These are phyloP conservation scores for Branchellion lobata DNA, from an alignment of 2,888 invertebrate genomes.

Conservation along the genomic window DNA sequence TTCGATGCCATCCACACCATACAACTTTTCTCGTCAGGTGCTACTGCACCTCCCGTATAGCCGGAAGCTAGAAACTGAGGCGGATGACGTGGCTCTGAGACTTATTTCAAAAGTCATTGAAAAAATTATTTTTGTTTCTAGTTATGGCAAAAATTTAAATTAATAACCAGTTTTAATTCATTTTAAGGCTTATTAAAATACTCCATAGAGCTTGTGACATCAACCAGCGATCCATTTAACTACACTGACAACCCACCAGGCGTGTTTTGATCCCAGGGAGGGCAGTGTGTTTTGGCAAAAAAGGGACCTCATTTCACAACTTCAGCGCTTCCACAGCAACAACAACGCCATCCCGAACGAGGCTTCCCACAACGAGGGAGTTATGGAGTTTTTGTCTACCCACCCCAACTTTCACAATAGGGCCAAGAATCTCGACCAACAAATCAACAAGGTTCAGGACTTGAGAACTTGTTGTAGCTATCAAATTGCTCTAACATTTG, in stretches of 20 bases:
- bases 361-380: not conserved
- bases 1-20: not conserved
- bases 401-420: slow-evolving; percentile 17
- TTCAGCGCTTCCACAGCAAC: not conserved
- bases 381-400: slow-evolving; percentile 23
- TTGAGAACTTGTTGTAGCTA: too few species aligned
- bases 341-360: not conserved
- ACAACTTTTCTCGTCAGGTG: slow-evolving; percentile 56
- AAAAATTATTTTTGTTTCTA: not conserved
- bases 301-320: not conserved
- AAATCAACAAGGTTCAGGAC: slow-evolving; percentile 16
- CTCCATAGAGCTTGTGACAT: too few species aligned
- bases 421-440: slow-evolving; percentile 11
- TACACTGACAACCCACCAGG: not conserved
- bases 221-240: too few species aligned
- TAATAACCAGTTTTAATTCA: too few species aligned
- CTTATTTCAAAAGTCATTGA: slow-evolving; percentile 66
- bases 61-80: slow-evolving; percentile 67
- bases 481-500: too few species aligned
- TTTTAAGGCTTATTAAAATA: too few species aligned
- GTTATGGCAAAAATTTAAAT: too few species aligned
- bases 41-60: slow-evolving; percentile 66
- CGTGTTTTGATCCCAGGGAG: slow-evolving; percentile 36
- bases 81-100: slow-evolving; percentile 67
- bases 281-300: slow-evolving; percentile 25